Conservation (phyloP, 2,797 vertebrate species). For the Peromyscus attwateri region DNA sequence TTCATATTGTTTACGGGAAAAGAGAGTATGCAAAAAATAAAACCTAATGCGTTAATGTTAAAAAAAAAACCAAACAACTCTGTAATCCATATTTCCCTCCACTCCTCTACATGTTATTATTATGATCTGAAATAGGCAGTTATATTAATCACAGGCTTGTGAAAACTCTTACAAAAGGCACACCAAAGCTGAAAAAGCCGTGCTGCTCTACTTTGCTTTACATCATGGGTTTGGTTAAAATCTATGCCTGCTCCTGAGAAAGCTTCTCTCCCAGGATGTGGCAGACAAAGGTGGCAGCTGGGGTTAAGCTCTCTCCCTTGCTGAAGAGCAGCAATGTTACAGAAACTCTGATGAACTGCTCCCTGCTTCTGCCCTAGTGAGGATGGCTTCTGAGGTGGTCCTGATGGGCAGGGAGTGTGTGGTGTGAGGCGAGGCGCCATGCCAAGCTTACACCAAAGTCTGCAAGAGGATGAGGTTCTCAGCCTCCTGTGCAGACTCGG, state of each 20-base stretch:
- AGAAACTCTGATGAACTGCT: neutral
- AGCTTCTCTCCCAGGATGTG: neutral
- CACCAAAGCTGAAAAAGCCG: neutral
- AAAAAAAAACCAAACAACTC: neutral
- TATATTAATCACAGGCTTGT: neutral
- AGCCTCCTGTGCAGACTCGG: neutral
- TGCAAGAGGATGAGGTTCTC: neutral
- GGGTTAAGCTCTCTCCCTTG: neutral
- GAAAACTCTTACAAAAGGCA: constrained; percentile 33
- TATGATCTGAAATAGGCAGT: neutral
- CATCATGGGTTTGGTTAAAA: constrained; percentile 33
- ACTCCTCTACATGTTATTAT: neutral
- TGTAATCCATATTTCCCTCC: neutral
- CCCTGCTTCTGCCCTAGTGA: neutral
- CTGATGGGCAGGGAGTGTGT: accelerated
- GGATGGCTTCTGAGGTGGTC: neutral
- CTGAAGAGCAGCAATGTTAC: accelerated
- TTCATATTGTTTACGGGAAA: neutral
- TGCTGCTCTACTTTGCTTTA: neutral
- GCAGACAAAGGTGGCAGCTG: neutral
- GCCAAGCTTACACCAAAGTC: neutral
- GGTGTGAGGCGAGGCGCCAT: neutral
- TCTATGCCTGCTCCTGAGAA: neutral
- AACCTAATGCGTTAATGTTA: constrained; percentile 18
- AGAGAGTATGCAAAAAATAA: constrained; percentile 23